A percentile compares a stretch with the other conserved stretches of the same genome.
These are phyloP conservation scores for Pelodytes ibericus DNA, from an alignment of 2,797 vertebrate genomes.

Conservation along the genomic window DNA sequence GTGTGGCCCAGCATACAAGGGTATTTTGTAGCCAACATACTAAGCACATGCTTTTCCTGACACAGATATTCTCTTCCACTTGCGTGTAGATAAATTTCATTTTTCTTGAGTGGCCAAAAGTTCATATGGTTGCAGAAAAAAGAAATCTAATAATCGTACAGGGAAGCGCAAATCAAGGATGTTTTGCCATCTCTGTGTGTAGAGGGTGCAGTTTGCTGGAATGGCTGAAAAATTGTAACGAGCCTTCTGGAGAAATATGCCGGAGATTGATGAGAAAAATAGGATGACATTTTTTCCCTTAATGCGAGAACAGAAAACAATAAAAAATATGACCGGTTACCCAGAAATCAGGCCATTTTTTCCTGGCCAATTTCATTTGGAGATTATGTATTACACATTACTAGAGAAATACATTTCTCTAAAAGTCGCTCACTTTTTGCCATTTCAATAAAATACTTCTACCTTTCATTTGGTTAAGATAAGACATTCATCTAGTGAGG, in stretches of 20 bases:
- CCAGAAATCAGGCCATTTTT: conserved; percentile 5
- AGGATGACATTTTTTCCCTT: conserved; percentile 18
- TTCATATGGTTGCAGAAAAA: conserved; percentile 7
- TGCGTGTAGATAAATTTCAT: neutral
- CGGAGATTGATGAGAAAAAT: conserved; percentile 22
- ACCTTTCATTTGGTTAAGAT: conserved; percentile 21
- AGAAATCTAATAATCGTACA: neutral
- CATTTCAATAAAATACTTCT: conserved; percentile 17
- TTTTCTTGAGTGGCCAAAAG: conserved; percentile 11
- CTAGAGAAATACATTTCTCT: neutral
- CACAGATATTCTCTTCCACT: neutral
- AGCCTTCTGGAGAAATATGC: conserved; percentile 23
- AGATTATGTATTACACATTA: conserved; percentile 10
- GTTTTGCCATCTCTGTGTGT: conserved; percentile 7
- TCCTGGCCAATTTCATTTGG: conserved; percentile 16
- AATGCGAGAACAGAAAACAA: conserved; percentile 6
- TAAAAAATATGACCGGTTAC: conserved; percentile 14
- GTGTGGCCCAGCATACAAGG: too few relatives aligned
- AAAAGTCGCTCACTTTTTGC: conserved; percentile 8
- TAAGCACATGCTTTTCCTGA: neutral
- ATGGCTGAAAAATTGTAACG: conserved; percentile 8
- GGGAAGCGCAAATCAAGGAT: conserved; percentile 22
- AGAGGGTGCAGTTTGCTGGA: conserved; percentile 15
- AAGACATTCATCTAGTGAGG: too few relatives aligned
- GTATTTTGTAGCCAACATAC: neutral